Evolutionary conservation across 2,797 vertebrate genomes (phyloP).

Genomic region (Oreonectes daqikongensis): DNA sequence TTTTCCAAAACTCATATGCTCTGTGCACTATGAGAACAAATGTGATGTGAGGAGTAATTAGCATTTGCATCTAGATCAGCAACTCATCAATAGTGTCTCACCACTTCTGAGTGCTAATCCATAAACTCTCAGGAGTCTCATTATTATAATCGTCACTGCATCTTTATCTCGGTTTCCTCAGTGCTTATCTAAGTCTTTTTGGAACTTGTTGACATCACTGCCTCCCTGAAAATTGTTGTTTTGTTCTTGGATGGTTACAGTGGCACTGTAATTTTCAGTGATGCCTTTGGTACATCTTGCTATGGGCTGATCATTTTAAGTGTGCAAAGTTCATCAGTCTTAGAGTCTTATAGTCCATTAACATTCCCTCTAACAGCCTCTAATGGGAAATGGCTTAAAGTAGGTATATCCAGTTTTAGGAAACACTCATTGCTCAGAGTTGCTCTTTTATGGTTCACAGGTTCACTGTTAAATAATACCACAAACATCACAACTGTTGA

Average conservation of each 20-base stretch:
- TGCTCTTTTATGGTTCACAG: not conserved
- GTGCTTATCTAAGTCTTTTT: not conserved
- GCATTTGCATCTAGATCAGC: not conserved
- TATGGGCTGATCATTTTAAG: not conserved
- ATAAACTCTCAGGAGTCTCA: not conserved
- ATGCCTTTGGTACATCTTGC: not conserved
- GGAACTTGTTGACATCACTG: not conserved
- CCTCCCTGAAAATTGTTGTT: not conserved
- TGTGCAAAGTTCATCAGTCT: not conserved
- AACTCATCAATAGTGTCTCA: not conserved
- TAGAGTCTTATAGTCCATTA: not conserved
- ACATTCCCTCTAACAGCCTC: too few species aligned
- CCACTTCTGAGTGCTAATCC: not conserved
- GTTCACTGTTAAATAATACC: not conserved
- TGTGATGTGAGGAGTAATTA: not conserved
- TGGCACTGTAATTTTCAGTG: slow-evolving; percentile 4
- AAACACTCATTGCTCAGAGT: not conserved
- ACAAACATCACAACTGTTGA: not conserved
- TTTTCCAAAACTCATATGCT: not conserved
- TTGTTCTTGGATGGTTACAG: not conserved
- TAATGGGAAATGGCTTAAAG: not conserved
- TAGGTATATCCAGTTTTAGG: not conserved
- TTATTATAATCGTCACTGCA: not conserved
- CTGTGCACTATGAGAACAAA: not conserved
- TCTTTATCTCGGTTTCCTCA: not conserved